Percentiles rank a stretch among this genome's conserved stretches.
Conservation (phyloP, 2,888 invertebrate genomes). For the Brachylomia viminalis region DNA sequence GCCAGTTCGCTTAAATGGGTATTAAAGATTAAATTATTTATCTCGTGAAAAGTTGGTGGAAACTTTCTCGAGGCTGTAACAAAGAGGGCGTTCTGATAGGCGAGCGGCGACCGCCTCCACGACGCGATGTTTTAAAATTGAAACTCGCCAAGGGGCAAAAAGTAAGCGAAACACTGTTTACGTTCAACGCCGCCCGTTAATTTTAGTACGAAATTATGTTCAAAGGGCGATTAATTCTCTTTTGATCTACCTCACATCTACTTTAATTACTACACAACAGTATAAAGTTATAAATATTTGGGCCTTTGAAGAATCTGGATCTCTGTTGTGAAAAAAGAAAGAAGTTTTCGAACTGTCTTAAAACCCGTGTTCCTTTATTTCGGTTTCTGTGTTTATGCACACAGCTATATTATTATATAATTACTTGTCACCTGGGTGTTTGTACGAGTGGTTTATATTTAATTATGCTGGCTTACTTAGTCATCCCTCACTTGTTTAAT, state of each 20-base stretch:
- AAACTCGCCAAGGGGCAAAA: constrained; percentile 77
- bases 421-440: constrained; percentile 68
- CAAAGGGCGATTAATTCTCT: constrained; percentile 74
- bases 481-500: constrained; percentile 71
- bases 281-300: constrained; percentile 40
- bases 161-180: constrained; percentile 74
- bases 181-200: constrained; percentile 72
- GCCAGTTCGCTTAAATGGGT: constrained; percentile 81
- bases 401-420: constrained; percentile 32
- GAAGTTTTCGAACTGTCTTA: constrained; percentile 1
- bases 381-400: constrained; percentile 34
- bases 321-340: constrained; percentile 20
- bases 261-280: constrained; percentile 54
- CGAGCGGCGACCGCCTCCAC: constrained; percentile 63
- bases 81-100: constrained; percentile 79
- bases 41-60: constrained; percentile 81
- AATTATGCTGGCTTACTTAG: constrained; percentile 71
- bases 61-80: constrained; percentile 80
- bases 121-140: constrained; percentile 76
- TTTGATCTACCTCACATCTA: constrained; percentile 69
- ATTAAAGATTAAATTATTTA: constrained; percentile 88
- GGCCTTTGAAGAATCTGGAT: constrained; percentile 22
- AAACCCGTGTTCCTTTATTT: constrained; percentile 41
- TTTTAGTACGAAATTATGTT: constrained; percentile 78
- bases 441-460: constrained; percentile 71